These are phyloP conservation scores for Nannoperca australis DNA, from an alignment of 2,797 vertebrate genomes.

Conservation along the genomic window DNA sequence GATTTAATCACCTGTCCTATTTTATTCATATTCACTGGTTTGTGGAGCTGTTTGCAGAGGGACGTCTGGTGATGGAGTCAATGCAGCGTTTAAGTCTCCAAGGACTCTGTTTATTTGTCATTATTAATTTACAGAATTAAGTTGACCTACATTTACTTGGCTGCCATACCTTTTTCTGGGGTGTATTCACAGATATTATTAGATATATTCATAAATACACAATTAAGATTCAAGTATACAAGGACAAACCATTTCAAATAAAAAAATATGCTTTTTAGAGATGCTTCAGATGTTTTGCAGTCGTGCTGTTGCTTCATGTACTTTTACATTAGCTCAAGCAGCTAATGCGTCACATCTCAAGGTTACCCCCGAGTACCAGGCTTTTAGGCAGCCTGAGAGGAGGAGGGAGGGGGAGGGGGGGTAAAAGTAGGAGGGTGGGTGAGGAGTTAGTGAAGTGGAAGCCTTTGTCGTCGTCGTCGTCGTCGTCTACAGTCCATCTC, in stretches of 20 bases:
- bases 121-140: background rate
- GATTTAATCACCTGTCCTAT: constrained; percentile 14
- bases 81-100: background rate
- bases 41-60: constrained; percentile 16
- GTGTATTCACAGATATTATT: background rate
- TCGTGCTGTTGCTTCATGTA: background rate
- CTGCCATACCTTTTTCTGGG: background rate
- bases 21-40: constrained; percentile 25
- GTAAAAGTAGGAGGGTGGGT: constrained; percentile 21
- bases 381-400: constrained; percentile 41
- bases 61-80: constrained; percentile 10
- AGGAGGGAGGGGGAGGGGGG: background rate
- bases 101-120: background rate
- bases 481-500: constrained; percentile 33
- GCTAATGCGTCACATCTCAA: constrained; percentile 80
- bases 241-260: background rate
- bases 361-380: constrained; percentile 66
- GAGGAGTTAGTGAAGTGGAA: constrained; percentile 25
- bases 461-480: constrained; percentile 3
- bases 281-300: background rate
- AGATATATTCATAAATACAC: background rate
- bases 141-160: constrained; percentile 27
- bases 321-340: constrained; percentile 42
- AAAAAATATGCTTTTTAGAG: background rate
- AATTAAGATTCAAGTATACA: background rate